These are phyloP conservation scores for Eupeodes latifasciatus DNA, from an alignment of 2,888 invertebrate genomes.

Conservation along the genomic window DNA sequence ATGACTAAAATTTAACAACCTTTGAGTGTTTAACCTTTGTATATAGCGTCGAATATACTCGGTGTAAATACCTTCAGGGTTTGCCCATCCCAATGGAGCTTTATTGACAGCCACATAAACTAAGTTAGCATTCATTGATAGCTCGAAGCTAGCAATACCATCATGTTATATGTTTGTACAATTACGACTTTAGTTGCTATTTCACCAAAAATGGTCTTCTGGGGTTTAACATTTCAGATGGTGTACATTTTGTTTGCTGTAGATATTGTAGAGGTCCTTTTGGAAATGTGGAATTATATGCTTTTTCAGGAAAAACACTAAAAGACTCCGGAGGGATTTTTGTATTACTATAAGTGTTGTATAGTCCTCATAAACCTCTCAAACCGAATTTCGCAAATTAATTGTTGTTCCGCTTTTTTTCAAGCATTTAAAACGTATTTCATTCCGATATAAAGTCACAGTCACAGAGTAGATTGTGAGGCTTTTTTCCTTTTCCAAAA, in stretches of 20 bases:
- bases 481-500: background rate
- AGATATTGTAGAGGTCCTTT: constrained; percentile 36
- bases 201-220: constrained; percentile 11
- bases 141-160: background rate
- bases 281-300: background rate
- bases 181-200: background rate
- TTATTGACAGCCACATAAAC: constrained; percentile 10
- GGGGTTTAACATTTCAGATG: background rate
- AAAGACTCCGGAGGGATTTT: constrained; percentile 1
- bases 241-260: constrained; percentile 14
- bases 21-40: background rate
- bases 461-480: background rate
- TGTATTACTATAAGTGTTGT: background rate
- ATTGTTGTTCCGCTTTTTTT: constrained; percentile 7
- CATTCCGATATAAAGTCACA: background rate
- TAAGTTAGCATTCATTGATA: background rate
- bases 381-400: background rate
- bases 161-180: background rate
- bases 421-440: background rate
- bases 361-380: background rate
- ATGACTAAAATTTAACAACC: constrained; percentile 28
- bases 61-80: too few relatives aligned
- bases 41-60: background rate
- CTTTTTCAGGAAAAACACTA: background rate
- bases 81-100: background rate